These are phyloP conservation scores for Cephus runcator DNA, from an alignment of 2,888 invertebrate species.

Conservation along the genomic window DNA sequence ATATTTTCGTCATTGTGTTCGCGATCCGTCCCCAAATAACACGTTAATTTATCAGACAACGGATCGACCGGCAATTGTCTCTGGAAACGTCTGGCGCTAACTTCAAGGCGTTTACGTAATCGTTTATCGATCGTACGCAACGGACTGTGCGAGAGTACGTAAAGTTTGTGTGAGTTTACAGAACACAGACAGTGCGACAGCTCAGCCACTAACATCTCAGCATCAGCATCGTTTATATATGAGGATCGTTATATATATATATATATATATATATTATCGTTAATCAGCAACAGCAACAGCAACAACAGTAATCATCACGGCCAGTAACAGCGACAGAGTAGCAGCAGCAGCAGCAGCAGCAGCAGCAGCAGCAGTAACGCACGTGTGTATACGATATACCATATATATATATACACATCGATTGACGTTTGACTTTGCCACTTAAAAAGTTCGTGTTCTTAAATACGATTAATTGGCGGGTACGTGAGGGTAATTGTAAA, in stretches of 20 bases:
- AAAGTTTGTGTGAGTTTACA: background rate
- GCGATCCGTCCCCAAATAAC: background rate
- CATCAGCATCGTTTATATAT: conserved; percentile 24
- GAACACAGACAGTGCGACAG: conserved; percentile 40
- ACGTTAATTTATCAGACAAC: background rate
- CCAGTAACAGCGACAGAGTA: background rate
- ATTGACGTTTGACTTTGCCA: background rate
- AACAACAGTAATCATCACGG: background rate
- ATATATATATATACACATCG: background rate
- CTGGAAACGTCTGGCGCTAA: background rate
- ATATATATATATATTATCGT: background rate
- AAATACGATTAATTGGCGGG: background rate
- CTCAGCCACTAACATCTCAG: conserved; percentile 49
- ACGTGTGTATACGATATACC: background rate
- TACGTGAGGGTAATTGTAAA: background rate
- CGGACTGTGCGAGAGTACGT: background rate
- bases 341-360: conserved; percentile 41
- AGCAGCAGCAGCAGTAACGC: conserved; percentile 29
- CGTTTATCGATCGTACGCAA: background rate
- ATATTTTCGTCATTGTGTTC: background rate
- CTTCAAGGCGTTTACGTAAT: background rate
- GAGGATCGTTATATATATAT: background rate
- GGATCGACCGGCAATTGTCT: background rate
- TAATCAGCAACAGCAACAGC: background rate
- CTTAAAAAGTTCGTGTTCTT: background rate